Evolutionary conservation across 2,888 invertebrate genomes (phyloP).

Genomic region (Drosophila tripunctata): DNA sequence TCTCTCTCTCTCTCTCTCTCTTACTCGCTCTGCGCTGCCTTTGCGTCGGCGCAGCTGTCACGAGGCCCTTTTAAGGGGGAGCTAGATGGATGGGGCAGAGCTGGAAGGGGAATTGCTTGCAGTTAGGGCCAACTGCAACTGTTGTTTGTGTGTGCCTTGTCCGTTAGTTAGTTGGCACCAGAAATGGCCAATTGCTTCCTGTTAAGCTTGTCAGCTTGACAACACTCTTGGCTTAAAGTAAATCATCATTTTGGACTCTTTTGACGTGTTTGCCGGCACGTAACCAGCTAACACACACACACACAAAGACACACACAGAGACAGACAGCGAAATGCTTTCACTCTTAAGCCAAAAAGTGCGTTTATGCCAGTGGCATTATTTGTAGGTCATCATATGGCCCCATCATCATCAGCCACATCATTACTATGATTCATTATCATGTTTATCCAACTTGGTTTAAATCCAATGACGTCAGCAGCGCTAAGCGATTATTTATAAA

Average conservation of each 20-base stretch:
- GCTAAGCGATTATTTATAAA: background rate
- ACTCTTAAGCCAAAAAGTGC: constrained; percentile 58
- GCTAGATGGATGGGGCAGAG: background rate
- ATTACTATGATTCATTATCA: too few relatives aligned
- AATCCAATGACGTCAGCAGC: constrained; percentile 42
- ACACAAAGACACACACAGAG: constrained; percentile 4
- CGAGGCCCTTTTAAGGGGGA: constrained; percentile 5
- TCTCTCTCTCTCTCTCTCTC: constrained; percentile 15
- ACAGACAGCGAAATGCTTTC: constrained; percentile 70
- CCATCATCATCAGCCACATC: background rate
- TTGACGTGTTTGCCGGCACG: constrained; percentile 76
- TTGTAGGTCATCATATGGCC: constrained; percentile 52
- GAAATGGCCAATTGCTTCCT: constrained; percentile 60
- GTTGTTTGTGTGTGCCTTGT: constrained; percentile 3
- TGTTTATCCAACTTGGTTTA: background rate
- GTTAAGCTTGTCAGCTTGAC: constrained; percentile 28
- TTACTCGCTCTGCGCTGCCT: constrained; percentile 1
- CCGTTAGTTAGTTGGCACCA: constrained; percentile 42
- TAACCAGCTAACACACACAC: constrained; percentile 42
- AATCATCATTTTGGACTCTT: constrained; percentile 19
- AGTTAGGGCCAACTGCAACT: constrained; percentile 17
- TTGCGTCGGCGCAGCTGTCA: constrained; percentile 26
- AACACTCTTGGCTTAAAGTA: constrained; percentile 6
- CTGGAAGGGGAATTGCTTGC: background rate
- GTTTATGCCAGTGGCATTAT: constrained; percentile 28